Evolutionary conservation across 2,888 invertebrate genomes (phyloP).

Genomic region (Calameuta idolon): DNA sequence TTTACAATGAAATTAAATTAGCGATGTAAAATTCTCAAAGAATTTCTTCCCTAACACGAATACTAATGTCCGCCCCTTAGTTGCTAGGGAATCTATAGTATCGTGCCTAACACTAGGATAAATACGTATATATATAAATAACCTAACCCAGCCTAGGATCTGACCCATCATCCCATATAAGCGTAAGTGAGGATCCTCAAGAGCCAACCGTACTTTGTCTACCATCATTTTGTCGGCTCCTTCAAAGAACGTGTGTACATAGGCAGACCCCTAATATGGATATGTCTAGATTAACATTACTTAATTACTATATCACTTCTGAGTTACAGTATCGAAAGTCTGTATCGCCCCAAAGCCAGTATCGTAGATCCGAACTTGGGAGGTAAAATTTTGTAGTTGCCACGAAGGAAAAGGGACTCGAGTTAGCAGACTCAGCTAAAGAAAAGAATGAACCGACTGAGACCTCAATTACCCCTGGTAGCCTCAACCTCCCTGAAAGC

Average conservation of each 20-base stretch:
- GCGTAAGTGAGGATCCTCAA: neutral
- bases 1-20: constrained; percentile 38
- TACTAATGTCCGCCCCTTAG: neutral
- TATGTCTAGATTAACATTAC: neutral
- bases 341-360: neutral
- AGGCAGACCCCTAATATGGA: neutral
- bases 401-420: neutral
- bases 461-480: constrained; percentile 51
- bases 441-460: constrained; percentile 44
- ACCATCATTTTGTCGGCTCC: neutral
- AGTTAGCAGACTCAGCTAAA: constrained; percentile 8
- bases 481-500: constrained; percentile 30
- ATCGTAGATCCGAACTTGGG: neutral
- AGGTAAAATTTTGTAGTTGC: neutral
- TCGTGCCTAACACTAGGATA: neutral
- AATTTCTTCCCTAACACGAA: neutral
- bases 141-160: neutral
- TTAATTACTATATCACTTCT: constrained; percentile 10
- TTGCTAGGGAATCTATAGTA: neutral
- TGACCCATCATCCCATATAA: neutral
- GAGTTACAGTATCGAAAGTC: constrained; percentile 28
- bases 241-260: neutral
- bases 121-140: neutral
- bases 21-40: constrained; percentile 28
- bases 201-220: neutral